Evolutionary conservation across 1,140 invertebrate species (phyloP), one percentile per base, ranked within the genome.

Genomic region (Eriosoma lanigerum): DNA sequence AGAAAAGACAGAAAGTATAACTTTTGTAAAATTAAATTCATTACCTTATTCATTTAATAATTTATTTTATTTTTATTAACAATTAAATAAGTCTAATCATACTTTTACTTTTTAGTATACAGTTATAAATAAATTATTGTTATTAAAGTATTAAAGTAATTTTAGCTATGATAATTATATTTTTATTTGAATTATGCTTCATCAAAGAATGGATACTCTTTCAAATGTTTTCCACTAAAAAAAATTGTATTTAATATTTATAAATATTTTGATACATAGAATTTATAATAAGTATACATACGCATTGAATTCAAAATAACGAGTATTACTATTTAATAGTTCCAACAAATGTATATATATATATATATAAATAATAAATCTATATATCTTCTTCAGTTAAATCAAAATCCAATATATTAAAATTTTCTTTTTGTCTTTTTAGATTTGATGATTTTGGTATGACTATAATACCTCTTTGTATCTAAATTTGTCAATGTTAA

Each of bases 331-430:
- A 68, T 87, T 84, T 29, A 88, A 85, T 21, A 83, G 81, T 81
- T 86, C 84, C 10, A 88, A 83, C 38, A 83, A 81, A 9, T 83
- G 82, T n/a, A n/a, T n/a, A n/a, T n/a, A n/a, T n/a, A n/a, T n/a
- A n/a, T n/a, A n/a, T n/a, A n/a, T n/a, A n/a, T n/a, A n/a, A n/a
- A n/a, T n/a, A n/a, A n/a, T n/a, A n/a, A n/a, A n/a, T n/a, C n/a
- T n/a, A n/a, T 32, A 86, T 84, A 72, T 92, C 90, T 56, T 90
- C 89, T 8, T 85, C 82, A 5, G 87, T 86, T 76, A 94, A 84
- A 76, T 88, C 85, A 84, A 94, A 94, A 84, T 93, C 91, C 84
- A 91, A 93, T 60, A 93, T 88, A 78, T 92, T 84, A 83, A 92
- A 88, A 84, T 95, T 95, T 62, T 91, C 87, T 82, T 87, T 85